These are phyloP conservation scores for Leptinotarsa rubiginosa DNA, from an alignment of 2,888 invertebrate genomes.

Conservation along the genomic window DNA sequence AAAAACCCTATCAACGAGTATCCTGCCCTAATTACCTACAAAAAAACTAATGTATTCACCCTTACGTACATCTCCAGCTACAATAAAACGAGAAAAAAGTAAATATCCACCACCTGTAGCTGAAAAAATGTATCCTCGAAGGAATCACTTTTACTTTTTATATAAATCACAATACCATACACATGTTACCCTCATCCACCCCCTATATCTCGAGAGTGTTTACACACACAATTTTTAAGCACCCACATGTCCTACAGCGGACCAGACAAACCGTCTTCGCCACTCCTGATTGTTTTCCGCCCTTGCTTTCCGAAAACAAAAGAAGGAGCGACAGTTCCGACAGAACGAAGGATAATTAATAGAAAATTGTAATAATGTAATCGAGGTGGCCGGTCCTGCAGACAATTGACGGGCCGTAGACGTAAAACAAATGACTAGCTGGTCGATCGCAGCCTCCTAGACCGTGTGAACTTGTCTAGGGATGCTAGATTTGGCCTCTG, in stretches of 20 bases:
- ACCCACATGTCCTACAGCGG: constrained; percentile 48
- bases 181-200: constrained; percentile 54
- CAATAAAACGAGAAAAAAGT: constrained; percentile 45
- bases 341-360: constrained; percentile 41
- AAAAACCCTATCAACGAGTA: constrained; percentile 45
- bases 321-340: constrained; percentile 10
- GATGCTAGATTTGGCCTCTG: constrained; percentile 49
- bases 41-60: constrained; percentile 43
- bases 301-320: constrained; percentile 17
- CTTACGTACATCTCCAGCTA: constrained; percentile 28
- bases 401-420: constrained; percentile 46
- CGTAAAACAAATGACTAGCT: constrained; percentile 57
- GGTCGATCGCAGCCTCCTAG: constrained; percentile 56
- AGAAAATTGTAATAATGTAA: constrained; percentile 45
- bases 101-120: constrained; percentile 52
- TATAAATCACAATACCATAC: constrained; percentile 52
- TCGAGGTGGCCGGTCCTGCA: constrained; percentile 43
- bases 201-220: constrained; percentile 53
- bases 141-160: constrained; percentile 54
- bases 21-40: constrained; percentile 45
- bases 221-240: constrained; percentile 48
- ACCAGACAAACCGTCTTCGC: constrained; percentile 37
- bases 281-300: constrained; percentile 11
- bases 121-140: constrained; percentile 50
- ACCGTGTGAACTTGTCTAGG: constrained; percentile 60